Evolutionary conservation across 2,113 vertebrate genomes (phyloP), one percentile per base, ranked within the genome.

Genomic region (Prunella fulvescens): DNA sequence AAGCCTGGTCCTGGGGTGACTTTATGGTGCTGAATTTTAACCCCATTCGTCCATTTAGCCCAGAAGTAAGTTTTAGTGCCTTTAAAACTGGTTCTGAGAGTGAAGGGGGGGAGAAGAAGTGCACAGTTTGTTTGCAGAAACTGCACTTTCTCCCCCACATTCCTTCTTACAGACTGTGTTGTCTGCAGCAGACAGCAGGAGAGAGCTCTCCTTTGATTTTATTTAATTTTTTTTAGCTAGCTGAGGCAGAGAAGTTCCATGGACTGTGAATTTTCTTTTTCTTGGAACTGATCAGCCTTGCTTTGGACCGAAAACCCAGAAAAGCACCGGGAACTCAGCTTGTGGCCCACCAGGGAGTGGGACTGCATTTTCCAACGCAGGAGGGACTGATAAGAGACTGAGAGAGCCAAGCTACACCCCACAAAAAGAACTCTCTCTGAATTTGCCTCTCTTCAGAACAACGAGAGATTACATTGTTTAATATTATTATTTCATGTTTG

Each of bases 401-500:
- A 62, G 17, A 0, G 3, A 78, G 31, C 24, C 0, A 1, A 78
- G 58, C 29, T 13, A 8, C 47, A 17, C 2, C 8, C 37, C 24
- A 42, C 29, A n/a, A 18, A 40, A 62, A 42, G 6, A 42, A 13
- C 35, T 62, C 8, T 15, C 23, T 58, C 37, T 42, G 45, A n/a
- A 51, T 62, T 51, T 62, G 47, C 18, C 58, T 51, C 37, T 78
- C 58, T 64, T 78, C 47, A 42, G 37, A n/a, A 33, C 29, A 28
- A 22, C 1, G 4, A 42, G 37, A 42, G 19, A 51, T 51, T n/a
- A 37, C 19, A 11, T n/a, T 78, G 31, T 23, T 51, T n/a, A 17
- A 28, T 64, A 8, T 64, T 64, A 5, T 28, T 16, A 1, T 33
- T 62, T 51, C 51, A n/a, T 51, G 37, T 51, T 64, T 42, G 13